These are phyloP conservation scores for Drosophila bipectinata DNA, from an alignment of 1,140 invertebrate species.

Conservation along the genomic window DNA sequence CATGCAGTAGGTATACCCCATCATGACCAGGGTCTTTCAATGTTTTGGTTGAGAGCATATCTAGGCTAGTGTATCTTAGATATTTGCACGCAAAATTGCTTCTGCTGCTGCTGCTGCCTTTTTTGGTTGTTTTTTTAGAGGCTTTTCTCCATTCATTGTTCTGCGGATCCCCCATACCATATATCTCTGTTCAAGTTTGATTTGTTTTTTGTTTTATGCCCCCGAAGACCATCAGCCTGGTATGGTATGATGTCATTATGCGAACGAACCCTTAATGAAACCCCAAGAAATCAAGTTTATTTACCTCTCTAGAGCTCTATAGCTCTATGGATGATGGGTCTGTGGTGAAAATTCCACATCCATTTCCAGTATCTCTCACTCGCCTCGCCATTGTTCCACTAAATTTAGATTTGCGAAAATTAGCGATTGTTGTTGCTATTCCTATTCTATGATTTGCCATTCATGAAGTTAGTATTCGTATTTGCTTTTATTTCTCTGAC, in stretches of 20 bases:
- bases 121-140: constrained; percentile 32
- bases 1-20: constrained; percentile 16
- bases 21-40: constrained; percentile 77
- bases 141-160: constrained; percentile 7
- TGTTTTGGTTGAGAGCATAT: constrained; percentile 83
- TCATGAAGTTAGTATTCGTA: constrained; percentile 46
- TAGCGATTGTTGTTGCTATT: constrained; percentile 11
- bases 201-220: constrained; percentile 35
- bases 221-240: neutral
- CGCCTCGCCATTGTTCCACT: constrained; percentile 34
- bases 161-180: constrained; percentile 7
- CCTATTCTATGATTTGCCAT: constrained; percentile 37
- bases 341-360: constrained; percentile 34
- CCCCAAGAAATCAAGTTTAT: constrained; percentile 47
- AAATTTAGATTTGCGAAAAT: constrained; percentile 52
- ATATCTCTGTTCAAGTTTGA: constrained; percentile 54
- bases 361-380: constrained; percentile 16
- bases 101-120: constrained; percentile 28
- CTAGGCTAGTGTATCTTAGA: constrained; percentile 84
- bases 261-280: constrained; percentile 39
- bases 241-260: constrained; percentile 37
- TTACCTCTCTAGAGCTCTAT: constrained; percentile 9
- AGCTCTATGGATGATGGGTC: neutral
- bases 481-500: constrained; percentile 46
- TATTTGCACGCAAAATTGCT: constrained; percentile 84